Base-by-base conservation (phyloP, 1,140 invertebrate species). In the Drosophila erecta region DNA sequence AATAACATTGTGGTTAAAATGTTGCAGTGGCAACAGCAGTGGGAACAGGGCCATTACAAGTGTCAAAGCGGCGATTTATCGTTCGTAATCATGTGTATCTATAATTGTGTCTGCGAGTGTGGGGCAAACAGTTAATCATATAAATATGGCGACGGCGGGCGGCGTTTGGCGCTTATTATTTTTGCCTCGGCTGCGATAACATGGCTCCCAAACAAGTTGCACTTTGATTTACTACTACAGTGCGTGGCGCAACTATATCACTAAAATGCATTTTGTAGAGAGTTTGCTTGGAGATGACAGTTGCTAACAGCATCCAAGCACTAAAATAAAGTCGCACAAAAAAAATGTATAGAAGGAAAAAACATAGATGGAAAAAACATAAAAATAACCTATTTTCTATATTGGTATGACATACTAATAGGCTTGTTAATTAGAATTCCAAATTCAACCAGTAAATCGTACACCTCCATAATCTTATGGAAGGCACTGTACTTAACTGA, bases 51-150 rank as follows among this genome's bases (percentile, higher is more conserved):
- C 85, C 84, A 90, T 90, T 81, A 90, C 80, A 90, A 86, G 87
- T 87, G 87, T 79, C 87, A 80, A 90, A 89, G 83, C 77, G 80
- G 61, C 76, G 86, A 90, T 90, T 90, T 90, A 90, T 90, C 75
- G 87, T 83, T 74, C 74, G 83, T 87, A 90, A 90, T 90, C 86
- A 90, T 90, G 79, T 80, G 70, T 83, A 86, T 83, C 79, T 87
- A 79, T 89, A 72, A 74, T 73, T 75, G 76, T 65, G 81, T 56
- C 22, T 47, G 60, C 33, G 57, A 44, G 38, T 70, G 41, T 77
- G 67, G 46, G 51, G 60, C 15, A 65, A 61, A 85, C 84, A 91
- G 90, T 91, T 91, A 91, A 91, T 91, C 90, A 91, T 91, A 91
- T 90, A 91, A 91, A 91, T 91, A 91, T 91, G 81, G 79, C 75